Conservation (phyloP, 2,797 vertebrate genomes). For the Melanotaenia parkinsoni region DNA sequence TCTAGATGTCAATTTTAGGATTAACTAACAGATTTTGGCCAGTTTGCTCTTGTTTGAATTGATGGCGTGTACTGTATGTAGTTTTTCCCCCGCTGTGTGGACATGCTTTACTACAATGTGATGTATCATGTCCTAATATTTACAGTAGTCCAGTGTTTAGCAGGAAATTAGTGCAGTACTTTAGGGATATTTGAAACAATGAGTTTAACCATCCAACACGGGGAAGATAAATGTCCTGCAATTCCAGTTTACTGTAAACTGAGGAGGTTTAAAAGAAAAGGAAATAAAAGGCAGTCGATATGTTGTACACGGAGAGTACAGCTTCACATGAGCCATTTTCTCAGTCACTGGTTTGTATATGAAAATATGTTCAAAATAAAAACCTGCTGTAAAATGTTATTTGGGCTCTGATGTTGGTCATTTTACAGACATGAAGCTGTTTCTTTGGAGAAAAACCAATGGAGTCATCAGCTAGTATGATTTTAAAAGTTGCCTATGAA, state of each 20-base stretch:
- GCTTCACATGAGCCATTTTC: conserved; percentile 82
- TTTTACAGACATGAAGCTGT: conserved; percentile 18
- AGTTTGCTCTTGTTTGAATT: conserved; percentile 79
- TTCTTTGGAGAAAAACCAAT: neutral
- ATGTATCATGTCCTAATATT: conserved; percentile 75
- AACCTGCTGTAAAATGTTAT: conserved; percentile 81
- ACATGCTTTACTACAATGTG: conserved; percentile 74
- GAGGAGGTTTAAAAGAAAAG: conserved; percentile 34
- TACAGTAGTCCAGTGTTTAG: conserved; percentile 80
- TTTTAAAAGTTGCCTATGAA: neutral
- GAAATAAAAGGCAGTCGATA: conserved; percentile 45
- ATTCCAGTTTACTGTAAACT: conserved; percentile 66
- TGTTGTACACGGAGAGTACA: conserved; percentile 72
- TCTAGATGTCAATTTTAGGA: conserved; percentile 75
- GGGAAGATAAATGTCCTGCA: conserved; percentile 52
- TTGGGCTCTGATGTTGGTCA: conserved; percentile 38
- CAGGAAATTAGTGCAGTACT: conserved; percentile 74
- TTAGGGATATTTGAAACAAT: conserved; percentile 67
- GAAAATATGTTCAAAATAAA: conserved; percentile 83
- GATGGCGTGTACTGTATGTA: conserved; percentile 79
- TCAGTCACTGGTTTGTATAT: conserved; percentile 86
- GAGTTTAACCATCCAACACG: conserved; percentile 56
- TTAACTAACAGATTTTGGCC: conserved; percentile 73
- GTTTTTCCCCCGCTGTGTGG: conserved; percentile 70
- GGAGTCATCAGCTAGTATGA: neutral